Evolutionary conservation across 1,140 invertebrate species (phyloP).

Genomic region (Trypoxylus dichotomus): DNA sequence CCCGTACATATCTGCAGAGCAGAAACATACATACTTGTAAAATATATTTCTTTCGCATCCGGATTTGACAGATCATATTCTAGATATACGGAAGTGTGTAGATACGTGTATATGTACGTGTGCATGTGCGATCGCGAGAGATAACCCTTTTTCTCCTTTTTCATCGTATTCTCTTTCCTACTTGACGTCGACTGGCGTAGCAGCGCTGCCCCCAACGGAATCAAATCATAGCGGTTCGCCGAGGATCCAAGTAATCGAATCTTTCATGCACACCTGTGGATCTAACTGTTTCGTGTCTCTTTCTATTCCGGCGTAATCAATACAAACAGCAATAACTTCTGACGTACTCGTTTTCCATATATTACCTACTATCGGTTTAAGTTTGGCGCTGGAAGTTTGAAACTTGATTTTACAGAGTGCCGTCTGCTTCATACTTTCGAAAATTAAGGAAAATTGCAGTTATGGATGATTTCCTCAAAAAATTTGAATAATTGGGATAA

Average conservation of each 20-base stretch:
- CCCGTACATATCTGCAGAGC: not conserved
- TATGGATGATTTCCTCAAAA: too few relatives aligned
- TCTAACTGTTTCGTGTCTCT: constrained; percentile 6
- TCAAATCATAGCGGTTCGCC: constrained; percentile 17
- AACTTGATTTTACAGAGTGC: too few relatives aligned
- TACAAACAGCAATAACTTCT: not conserved
- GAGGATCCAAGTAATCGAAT: constrained; percentile 19
- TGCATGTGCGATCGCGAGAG: not conserved
- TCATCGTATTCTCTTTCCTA: not conserved
- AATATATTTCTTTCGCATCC: constrained; percentile 6
- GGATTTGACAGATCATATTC: constrained; percentile 20
- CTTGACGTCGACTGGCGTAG: not conserved
- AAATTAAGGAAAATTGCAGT: too few relatives aligned
- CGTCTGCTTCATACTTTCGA: too few relatives aligned
- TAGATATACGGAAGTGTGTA: not conserved
- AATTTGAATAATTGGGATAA: too few relatives aligned
- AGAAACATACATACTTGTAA: constrained; percentile 18
- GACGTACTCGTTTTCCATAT: constrained; percentile 7
- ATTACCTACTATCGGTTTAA: not conserved
- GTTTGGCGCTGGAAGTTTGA: too few relatives aligned
- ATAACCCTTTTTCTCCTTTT: not conserved
- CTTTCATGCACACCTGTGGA: constrained; percentile 21
- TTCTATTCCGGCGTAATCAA: not conserved
- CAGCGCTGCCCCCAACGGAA: not conserved
- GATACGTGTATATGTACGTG: not conserved